Conservation (phyloP, 1,140 invertebrate species). For the Plutomurus gul region DNA sequence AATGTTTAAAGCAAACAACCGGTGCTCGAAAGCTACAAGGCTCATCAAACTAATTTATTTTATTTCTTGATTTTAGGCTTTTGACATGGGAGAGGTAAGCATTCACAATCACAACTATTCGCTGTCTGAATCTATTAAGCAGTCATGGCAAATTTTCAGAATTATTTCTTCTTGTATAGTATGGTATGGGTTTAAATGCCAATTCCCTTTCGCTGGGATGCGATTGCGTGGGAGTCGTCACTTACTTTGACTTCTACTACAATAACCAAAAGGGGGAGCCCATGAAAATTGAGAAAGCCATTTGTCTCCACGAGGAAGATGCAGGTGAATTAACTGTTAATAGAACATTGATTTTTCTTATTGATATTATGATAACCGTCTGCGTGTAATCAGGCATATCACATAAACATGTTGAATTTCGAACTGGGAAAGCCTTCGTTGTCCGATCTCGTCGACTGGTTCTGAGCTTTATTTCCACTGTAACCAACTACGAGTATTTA, state of each 20-base stretch:
- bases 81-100: constrained; percentile 32
- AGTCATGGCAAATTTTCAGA: too few relatives aligned
- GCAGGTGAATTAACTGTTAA: constrained; percentile 1
- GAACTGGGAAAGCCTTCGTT: constrained; percentile 36
- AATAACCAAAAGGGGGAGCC: constrained; percentile 44
- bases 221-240: constrained; percentile 48
- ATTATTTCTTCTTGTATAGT: too few relatives aligned
- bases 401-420: constrained; percentile 47
- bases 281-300: constrained; percentile 41
- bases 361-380: too few relatives aligned
- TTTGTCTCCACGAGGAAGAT: constrained; percentile 52
- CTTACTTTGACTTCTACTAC: constrained; percentile 47
- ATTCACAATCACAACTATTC: neutral
- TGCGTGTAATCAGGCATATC: constrained; percentile 42
- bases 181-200: constrained; percentile 45
- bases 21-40: too few relatives aligned
- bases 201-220: constrained; percentile 50
- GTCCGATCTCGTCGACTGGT: constrained; percentile 37
- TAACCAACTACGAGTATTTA: constrained; percentile 51
- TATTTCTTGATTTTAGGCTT: neutral
- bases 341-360: neutral
- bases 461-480: constrained; percentile 47
- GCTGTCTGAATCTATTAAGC: neutral
- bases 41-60: too few relatives aligned
- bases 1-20: too few relatives aligned